Percentiles rank a stretch among this genome's conserved stretches.
Evolutionary conservation across 2,888 invertebrate genomes (phyloP).

Genomic region (Fragum fragum): DNA sequence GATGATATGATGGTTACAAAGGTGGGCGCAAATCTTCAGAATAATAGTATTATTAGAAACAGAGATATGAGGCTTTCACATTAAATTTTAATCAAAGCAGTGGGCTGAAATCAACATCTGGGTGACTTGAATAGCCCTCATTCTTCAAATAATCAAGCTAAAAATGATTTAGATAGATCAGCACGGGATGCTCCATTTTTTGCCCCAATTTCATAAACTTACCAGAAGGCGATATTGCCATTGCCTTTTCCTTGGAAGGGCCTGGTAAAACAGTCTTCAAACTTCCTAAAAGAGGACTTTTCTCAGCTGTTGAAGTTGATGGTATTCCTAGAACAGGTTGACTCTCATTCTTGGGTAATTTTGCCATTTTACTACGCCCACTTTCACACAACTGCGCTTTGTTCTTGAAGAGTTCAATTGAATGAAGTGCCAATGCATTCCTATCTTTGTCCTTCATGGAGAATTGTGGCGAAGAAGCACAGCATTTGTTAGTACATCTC

Average conservation of each 20-base stretch:
- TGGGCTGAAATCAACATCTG: too few relatives aligned
- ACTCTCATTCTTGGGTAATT: conserved; percentile 48
- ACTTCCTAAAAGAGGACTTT: background rate
- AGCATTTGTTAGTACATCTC: conserved; percentile 94
- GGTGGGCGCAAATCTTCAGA: too few relatives aligned
- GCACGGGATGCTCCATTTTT: too few relatives aligned
- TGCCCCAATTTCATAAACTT: too few relatives aligned
- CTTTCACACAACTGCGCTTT: conserved; percentile 94
- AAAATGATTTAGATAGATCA: too few relatives aligned
- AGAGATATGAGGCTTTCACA: too few relatives aligned
- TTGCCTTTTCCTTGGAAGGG: conserved; percentile 43
- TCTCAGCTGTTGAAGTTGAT: conserved; percentile 2
- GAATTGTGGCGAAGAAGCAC: conserved; percentile 92
- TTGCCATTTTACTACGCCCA: conserved; percentile 81
- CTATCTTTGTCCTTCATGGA: conserved; percentile 90
- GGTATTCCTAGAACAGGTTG: background rate
- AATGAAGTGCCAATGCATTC: conserved; percentile 96
- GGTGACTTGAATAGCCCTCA: too few relatives aligned
- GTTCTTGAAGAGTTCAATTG: conserved; percentile 94
- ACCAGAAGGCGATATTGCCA: conserved; percentile 36
- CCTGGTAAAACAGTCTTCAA: conserved; percentile 24
- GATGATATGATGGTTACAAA: too few relatives aligned
- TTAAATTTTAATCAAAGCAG: too few relatives aligned
- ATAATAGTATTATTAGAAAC: too few relatives aligned
- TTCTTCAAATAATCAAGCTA: too few relatives aligned